These are phyloP conservation scores for Drosophila subquinaria DNA, from an alignment of 2,888 invertebrate species.

Conservation along the genomic window DNA sequence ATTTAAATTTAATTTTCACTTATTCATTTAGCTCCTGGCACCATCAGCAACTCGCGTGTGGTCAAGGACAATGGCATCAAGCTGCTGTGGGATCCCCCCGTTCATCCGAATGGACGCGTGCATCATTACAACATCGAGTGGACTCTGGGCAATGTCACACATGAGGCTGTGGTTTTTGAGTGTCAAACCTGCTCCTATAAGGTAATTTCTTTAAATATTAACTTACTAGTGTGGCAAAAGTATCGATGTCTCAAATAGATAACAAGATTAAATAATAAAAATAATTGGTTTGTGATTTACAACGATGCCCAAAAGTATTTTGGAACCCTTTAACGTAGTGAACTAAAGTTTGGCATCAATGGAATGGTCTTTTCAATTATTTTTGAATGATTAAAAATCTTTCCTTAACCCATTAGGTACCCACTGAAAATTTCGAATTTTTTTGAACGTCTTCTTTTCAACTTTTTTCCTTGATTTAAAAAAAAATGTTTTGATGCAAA, in stretches of 20 bases:
- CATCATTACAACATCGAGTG: slow-evolving; percentile 84
- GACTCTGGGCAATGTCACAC: slow-evolving; percentile 83
- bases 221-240: not conserved
- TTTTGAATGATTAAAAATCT: no score
- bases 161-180: slow-evolving; percentile 82
- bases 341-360: no score
- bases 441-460: no score
- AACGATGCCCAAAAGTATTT: no score
- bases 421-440: no score
- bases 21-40: slow-evolving; percentile 81
- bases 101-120: slow-evolving; percentile 84
- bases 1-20: accelerated
- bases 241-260: not conserved
- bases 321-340: no score
- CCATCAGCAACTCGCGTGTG: slow-evolving; percentile 83
- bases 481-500: no score
- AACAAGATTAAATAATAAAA: no score
- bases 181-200: slow-evolving; percentile 80
- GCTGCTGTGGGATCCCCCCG: slow-evolving; percentile 84
- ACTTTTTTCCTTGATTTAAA: no score
- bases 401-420: no score
- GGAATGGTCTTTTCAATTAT: no score
- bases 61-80: slow-evolving; percentile 82
- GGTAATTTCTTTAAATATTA: slow-evolving; percentile 44
- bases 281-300: no score